These are phyloP conservation scores for Aquatica leii DNA, from an alignment of 2,888 invertebrate genomes.

Conservation along the genomic window DNA sequence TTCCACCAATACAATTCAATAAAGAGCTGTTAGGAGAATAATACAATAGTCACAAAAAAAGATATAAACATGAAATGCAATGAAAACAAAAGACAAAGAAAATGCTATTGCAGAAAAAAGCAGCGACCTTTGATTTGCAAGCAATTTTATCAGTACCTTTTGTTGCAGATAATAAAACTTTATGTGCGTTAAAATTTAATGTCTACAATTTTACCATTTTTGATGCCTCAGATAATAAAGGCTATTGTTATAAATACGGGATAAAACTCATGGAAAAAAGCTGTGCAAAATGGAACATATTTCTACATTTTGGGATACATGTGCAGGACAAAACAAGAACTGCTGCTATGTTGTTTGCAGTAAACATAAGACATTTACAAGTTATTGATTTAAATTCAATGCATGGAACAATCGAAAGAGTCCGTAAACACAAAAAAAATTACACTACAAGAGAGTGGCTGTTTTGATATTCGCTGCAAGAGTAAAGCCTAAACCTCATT, in stretches of 20 bases:
- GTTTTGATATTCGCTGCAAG: too few relatives aligned
- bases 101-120: neutral
- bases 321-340: neutral
- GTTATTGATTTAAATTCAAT: neutral
- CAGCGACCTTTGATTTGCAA: neutral
- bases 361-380: neutral
- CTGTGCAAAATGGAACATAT: neutral
- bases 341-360: too few relatives aligned
- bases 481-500: too few relatives aligned
- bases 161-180: neutral
- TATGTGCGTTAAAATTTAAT: neutral
- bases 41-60: neutral
- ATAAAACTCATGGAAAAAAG: neutral
- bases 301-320: neutral
- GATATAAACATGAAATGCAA: neutral
- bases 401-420: too few relatives aligned
- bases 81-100: neutral
- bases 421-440: too few relatives aligned
- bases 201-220: neutral
- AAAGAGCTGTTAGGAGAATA: neutral
- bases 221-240: neutral
- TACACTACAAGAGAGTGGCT: too few relatives aligned
- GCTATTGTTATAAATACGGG: neutral
- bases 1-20: neutral
- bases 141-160: neutral